Percentiles rank a stretch among this genome's conserved stretches.
Evolutionary conservation across 2,888 invertebrate genomes (phyloP).

Genomic region (Uropetala carovei): DNA sequence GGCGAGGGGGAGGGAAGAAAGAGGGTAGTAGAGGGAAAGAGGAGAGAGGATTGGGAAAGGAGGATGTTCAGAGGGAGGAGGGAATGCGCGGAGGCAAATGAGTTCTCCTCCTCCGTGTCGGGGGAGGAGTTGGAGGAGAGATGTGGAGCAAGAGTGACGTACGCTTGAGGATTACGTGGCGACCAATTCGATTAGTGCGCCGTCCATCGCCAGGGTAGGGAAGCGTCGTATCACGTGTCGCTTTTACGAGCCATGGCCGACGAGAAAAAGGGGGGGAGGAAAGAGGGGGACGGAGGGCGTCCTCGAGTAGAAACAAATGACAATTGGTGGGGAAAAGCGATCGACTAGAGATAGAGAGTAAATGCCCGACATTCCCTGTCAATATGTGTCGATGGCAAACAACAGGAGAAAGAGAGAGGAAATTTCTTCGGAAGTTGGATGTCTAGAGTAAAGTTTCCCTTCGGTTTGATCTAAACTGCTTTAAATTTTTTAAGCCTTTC

Average conservation of each 20-base stretch:
- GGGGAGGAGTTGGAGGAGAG: background rate
- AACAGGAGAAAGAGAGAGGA: background rate
- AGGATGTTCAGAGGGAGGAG: background rate
- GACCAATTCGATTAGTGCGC: conserved; percentile 61
- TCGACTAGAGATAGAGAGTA: background rate
- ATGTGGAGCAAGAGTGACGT: conserved; percentile 53
- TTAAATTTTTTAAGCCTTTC: background rate
- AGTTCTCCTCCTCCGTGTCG: background rate
- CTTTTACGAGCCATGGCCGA: conserved; percentile 34
- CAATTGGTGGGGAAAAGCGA: conserved; percentile 29
- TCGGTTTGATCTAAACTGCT: background rate
- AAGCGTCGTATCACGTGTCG: conserved; percentile 60
- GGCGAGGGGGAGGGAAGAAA: background rate
- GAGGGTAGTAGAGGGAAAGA: background rate
- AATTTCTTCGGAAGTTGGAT: background rate
- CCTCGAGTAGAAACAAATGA: conserved; percentile 33
- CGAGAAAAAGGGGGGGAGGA: too few relatives aligned
- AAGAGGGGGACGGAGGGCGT: background rate
- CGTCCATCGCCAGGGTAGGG: conserved; percentile 51
- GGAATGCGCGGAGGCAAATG: background rate
- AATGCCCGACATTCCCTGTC: conserved; percentile 3
- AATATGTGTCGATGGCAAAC: conserved; percentile 19
- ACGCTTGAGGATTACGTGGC: conserved; percentile 55
- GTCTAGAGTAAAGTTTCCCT: background rate
- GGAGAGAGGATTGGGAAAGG: background rate